Percentiles rank a stretch among this genome's conserved stretches.
Conservation (phyloP, 1,140 invertebrate genomes). For the Ips nitidus region DNA sequence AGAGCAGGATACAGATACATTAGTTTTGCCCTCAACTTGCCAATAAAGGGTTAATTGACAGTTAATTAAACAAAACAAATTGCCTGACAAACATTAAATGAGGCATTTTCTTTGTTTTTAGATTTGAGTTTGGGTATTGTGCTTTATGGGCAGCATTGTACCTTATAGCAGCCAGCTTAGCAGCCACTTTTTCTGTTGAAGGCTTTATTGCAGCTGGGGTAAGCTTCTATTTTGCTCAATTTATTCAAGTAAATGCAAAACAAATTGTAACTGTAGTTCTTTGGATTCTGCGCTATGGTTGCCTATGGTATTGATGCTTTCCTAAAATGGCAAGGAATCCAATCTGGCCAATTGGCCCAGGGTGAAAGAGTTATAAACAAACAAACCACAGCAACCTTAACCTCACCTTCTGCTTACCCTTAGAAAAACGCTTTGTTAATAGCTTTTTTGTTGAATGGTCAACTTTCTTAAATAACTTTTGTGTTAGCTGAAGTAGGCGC, state of each 20-base stretch:
- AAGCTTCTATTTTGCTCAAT: constrained; percentile 51
- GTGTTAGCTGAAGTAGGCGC: too few relatives aligned
- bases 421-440: constrained; percentile 6
- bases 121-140: constrained; percentile 76
- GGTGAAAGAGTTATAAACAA: constrained; percentile 66
- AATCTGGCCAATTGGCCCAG: constrained; percentile 70
- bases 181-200: constrained; percentile 59
- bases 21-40: too few relatives aligned
- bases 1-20: too few relatives aligned
- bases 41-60: too few relatives aligned
- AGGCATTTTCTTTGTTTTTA: constrained; percentile 6
- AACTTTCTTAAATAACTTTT: too few relatives aligned
- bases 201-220: constrained; percentile 68
- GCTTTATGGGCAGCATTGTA: constrained; percentile 70
- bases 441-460: neutral
- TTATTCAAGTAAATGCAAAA: neutral
- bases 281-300: constrained; percentile 77
- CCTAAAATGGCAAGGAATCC: constrained; percentile 68
- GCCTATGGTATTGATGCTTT: constrained; percentile 76
- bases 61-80: too few relatives aligned
- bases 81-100: neutral
- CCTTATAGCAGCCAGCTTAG: constrained; percentile 67
- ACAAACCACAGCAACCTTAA: constrained; percentile 58
- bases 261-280: constrained; percentile 62
- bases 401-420: constrained; percentile 22